Evolutionary conservation across 2,888 invertebrate species (phyloP).

Genomic region (Eurytoma adleriae): DNA sequence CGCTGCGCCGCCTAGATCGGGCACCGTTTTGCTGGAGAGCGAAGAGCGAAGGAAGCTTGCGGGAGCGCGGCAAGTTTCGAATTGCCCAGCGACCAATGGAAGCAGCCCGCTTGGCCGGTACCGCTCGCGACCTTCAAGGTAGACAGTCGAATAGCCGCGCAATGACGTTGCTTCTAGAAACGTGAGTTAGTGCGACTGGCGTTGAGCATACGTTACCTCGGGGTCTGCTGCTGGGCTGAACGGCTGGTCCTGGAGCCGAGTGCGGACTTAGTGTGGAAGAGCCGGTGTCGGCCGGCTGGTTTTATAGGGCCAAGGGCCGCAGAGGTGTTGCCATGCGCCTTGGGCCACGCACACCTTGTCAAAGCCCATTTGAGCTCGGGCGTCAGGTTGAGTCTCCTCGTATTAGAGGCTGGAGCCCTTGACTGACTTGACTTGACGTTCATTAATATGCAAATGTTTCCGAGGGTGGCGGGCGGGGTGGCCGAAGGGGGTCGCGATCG

Average conservation of each 20-base stretch:
- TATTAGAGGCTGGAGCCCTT: constrained; percentile 57
- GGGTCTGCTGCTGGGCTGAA: neutral
- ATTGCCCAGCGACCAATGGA: too few species aligned
- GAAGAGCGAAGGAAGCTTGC: neutral
- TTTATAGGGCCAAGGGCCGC: constrained; percentile 20
- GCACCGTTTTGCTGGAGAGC: neutral
- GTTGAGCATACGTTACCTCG: neutral
- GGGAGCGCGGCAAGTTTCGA: neutral
- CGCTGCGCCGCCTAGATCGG: neutral
- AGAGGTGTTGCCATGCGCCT: constrained; percentile 37
- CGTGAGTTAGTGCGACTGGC: too few species aligned
- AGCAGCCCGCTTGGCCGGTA: too few species aligned
- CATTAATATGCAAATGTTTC: constrained; percentile 70
- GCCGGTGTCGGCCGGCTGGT: constrained; percentile 12
- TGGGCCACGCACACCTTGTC: neutral
- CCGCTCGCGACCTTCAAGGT: too few species aligned
- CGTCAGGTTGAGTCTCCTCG: constrained; percentile 54
- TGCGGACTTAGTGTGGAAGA: constrained; percentile 30
- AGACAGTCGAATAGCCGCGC: too few species aligned
- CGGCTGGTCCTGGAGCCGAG: too few species aligned
- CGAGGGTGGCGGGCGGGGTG: neutral
- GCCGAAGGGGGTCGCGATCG: neutral
- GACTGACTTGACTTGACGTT: constrained; percentile 61
- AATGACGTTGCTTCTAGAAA: too few species aligned
- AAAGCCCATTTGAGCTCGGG: neutral